Conservation (phyloP, 2,797 vertebrate species). For the Cirrhinus mrigala region DNA sequence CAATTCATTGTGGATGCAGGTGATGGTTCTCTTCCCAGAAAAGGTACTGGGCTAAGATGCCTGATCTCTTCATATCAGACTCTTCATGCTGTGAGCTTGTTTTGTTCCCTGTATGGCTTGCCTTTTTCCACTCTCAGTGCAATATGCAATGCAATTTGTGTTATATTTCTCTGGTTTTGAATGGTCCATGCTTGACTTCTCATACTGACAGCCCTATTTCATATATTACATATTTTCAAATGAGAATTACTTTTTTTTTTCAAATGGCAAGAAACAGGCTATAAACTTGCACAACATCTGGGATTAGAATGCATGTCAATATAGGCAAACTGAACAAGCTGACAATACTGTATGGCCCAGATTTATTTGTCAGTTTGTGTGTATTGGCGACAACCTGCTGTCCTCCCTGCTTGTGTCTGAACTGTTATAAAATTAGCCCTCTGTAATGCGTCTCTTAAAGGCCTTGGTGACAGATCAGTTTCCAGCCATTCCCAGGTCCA, state of each 20-base stretch:
- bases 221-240: neutral
- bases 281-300: neutral
- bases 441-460: constrained; percentile 46
- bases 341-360: neutral
- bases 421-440: constrained; percentile 48
- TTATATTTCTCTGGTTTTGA: neutral
- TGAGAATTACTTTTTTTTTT: neutral
- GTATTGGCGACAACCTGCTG: constrained; percentile 38
- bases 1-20: neutral
- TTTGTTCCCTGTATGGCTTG: constrained; percentile 5
- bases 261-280: neutral
- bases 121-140: neutral
- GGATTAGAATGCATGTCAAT: neutral
- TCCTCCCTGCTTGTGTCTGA: constrained; percentile 16
- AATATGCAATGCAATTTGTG: constrained; percentile 11
- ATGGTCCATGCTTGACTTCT: neutral
- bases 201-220: neutral
- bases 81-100: constrained; percentile 18
- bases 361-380: constrained; percentile 30
- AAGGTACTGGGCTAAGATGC: neutral
- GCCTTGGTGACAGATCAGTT: constrained; percentile 48
- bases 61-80: constrained; percentile 25
- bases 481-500: constrained; percentile 43
- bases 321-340: neutral
- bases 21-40: neutral